Evolutionary conservation across 64 coral and sea anemone species (phyloP), one percentile per base, ranked within the genome.

Genomic region (Astreopora myriophthalma): DNA sequence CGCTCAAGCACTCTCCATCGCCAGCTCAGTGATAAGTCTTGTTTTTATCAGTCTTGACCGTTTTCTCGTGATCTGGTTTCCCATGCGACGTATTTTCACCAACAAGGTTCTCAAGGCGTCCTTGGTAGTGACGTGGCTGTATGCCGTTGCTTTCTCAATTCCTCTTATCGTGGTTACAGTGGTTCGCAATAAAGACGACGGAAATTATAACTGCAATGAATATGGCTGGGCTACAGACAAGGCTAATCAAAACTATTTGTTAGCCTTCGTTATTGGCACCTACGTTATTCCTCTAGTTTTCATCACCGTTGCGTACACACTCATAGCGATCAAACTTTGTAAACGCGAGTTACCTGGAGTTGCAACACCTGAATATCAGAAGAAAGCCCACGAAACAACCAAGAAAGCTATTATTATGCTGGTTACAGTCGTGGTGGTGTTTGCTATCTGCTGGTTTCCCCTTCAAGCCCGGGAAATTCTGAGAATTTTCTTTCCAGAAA

Each of bases 321-420:
- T 87, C 23, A 93, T 91, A n/a, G 95, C 68, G 0, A 76, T 96
- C 34, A 84, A 72, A 36, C 68, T 96, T 16, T 94, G 81, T 35
- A 86, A 84, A 17, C 75, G 95, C 31, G 60, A 96, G 30, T 82
- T 96, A 52, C 95, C 95, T 10, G 95, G 95, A 31, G 80, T 90
- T 39, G 67, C 93, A 63, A 94, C 90, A 3, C 40, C 80, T 33
- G 87, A 77, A 0, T 88, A 83, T 24, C 86, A 90, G 33, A 86
- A 94, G 87, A 93, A 90, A 80, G 92, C 90, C 28, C 81, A 87
- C 14, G 91, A 92, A 33, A 71, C 87, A 0, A 89, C 79, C 1
- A 89, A 89, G 51, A 93, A 96, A 96, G 95, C 95, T 49, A 96
- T 92, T 30, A 73, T 72, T 36, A 96, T 96, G 95, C 44, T 96